phyloP scores from a whole-genome alignment of 2,113 vertebrate genomes.

The Tautogolabrus adspersus region DNA sequence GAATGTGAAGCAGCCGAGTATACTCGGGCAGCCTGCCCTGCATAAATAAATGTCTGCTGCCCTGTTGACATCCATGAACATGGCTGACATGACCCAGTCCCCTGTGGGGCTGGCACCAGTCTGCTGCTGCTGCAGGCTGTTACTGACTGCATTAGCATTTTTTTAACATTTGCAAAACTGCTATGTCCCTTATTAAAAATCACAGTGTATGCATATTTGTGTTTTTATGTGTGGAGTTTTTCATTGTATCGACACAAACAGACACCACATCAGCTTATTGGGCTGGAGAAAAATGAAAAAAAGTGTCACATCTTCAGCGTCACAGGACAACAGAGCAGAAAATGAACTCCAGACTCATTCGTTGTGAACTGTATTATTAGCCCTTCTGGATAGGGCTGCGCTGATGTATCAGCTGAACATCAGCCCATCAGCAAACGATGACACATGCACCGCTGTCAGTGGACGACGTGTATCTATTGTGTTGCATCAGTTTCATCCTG shows the following conservation, averaged over 20 bases:
- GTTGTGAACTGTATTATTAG: no score
- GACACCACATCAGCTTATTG: no score
- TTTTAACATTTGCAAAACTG: neutral
- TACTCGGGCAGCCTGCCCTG: slow-evolving; percentile 21
- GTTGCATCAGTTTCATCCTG: no score
- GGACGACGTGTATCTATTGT: no score
- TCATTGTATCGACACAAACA: neutral
- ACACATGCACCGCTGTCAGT: no score
- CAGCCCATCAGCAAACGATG: no score
- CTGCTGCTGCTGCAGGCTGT: neutral
- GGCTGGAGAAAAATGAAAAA: no score
- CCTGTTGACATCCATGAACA: slow-evolving; percentile 23
- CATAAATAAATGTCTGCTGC: slow-evolving; percentile 30
- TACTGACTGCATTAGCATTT: neutral
- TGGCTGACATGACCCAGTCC: neutral
- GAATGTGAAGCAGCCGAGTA: slow-evolving; percentile 12
- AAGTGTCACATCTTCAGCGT: slow-evolving; percentile 7
- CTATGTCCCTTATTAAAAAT: neutral
- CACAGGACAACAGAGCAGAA: neutral
- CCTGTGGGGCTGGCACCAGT: neutral
- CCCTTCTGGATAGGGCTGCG: no score
- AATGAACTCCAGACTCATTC: no score
- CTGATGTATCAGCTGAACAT: no score
- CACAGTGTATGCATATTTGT: neutral
- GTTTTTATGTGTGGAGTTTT: neutral